Evolutionary conservation across 2,113 vertebrate genomes (phyloP), one percentile per base, ranked within the genome.

Genomic region (Nesoenas mayeri): DNA sequence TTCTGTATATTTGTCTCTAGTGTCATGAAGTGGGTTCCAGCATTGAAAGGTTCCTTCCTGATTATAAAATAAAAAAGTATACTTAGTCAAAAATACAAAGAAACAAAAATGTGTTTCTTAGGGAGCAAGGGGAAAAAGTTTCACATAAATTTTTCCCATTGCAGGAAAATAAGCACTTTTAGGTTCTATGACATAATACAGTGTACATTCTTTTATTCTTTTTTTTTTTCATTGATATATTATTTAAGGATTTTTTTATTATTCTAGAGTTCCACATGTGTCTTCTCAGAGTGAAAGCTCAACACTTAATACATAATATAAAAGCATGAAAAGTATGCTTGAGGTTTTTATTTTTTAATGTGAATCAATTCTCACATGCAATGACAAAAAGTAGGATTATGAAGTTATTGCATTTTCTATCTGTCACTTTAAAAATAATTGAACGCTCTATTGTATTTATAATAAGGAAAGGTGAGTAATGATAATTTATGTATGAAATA

Each of bases 21-120:
- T 80, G 50, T 36, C 93, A 53, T 16, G 70, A 91, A 87, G 57
- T 53, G n/a, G 32, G 60, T 71, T 91, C 79, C 94, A 90, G 57
- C n/a, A 78, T 10, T 93, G 54, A 93, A 96, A 93, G 17, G 28
- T 91, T 95, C 87, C 70, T 77, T 72, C 32, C 66, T 74, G 71
- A 89, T 93, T 74, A 91, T 69, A 61, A 79, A 88, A 89, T 74
- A 65, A 22, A 65, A 19, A 47, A 47, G 19, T 18, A 47, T 11
- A 19, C 12, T 51, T 57, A 69, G 32, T 26, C 38, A 91, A 74
- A 93, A 77, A 64, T 18, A 50, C 15, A 58, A 88, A 93, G 79
- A 78, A 77, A 53, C 6, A 81, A 81, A 88, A 78, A 65, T 4
- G 1, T 34, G 31, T 84, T 3, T 88, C 56, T 74, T 71, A 65